Evolutionary conservation across 2,113 vertebrate species (phyloP).

Genomic region (Opisthocomus hoazin): DNA sequence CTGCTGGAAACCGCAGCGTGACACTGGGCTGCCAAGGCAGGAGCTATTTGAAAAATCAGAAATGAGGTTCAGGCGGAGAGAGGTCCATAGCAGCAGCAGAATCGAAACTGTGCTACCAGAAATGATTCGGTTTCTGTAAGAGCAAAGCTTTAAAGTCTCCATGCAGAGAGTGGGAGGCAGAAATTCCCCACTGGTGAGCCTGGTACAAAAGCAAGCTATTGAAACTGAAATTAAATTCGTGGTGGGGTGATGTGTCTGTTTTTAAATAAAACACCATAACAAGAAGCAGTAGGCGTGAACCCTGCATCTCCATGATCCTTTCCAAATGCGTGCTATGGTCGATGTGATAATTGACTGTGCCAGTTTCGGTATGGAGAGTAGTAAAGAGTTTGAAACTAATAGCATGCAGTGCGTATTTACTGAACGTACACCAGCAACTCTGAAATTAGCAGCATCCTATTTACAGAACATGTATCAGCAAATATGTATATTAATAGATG

Average conservation of each 20-base stretch:
- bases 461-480: background rate
- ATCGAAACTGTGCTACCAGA: background rate
- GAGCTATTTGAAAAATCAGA: background rate
- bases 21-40: background rate
- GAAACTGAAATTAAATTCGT: background rate
- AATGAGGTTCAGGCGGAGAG: background rate
- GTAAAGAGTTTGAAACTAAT: background rate
- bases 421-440: background rate
- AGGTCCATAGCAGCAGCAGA: background rate
- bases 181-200: background rate
- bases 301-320: background rate
- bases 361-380: background rate
- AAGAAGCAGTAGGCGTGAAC: background rate
- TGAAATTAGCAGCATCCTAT: background rate
- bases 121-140: background rate
- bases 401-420: accelerated
- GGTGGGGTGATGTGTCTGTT: background rate
- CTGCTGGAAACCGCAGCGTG: background rate
- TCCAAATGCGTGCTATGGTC: background rate
- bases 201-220: background rate
- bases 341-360: background rate
- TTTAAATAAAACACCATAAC: background rate
- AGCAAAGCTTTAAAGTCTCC: background rate
- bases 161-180: background rate
- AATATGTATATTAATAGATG: background rate